Evolutionary conservation across 1,140 invertebrate species (phyloP).

Genomic region (Drosophila sucinea): DNA sequence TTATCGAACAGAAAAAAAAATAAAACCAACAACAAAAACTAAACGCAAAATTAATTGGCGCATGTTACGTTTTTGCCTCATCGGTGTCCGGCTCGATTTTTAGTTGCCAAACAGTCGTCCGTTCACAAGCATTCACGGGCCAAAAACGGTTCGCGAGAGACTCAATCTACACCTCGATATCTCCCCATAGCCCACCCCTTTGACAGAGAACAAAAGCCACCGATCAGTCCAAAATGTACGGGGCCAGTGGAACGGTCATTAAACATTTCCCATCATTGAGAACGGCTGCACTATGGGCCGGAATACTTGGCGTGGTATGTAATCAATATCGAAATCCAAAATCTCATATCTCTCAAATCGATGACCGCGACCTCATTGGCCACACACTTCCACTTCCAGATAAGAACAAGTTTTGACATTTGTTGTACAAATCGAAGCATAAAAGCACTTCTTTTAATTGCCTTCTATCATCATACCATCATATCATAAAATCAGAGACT

Average conservation of each 20-base stretch:
- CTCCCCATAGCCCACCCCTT: not conserved
- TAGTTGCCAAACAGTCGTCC: conserved; percentile 55
- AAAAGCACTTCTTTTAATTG: conserved; percentile 11
- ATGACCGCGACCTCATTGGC: conserved; percentile 43
- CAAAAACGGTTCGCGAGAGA: conserved; percentile 42
- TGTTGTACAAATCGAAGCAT: not conserved
- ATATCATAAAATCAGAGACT: not conserved
- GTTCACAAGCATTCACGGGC: conserved; percentile 39
- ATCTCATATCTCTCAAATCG: not conserved
- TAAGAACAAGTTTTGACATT: not conserved
- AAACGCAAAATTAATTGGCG: conserved; percentile 59
- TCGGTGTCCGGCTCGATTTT: conserved; percentile 36
- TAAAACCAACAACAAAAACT: conserved; percentile 33
- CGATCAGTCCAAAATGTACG: conserved; percentile 54
- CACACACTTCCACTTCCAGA: not conserved
- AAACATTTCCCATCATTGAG: conserved; percentile 63
- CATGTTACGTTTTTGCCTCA: conserved; percentile 41
- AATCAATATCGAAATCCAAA: conserved; percentile 13
- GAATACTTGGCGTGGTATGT: conserved; percentile 71
- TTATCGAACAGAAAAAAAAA: conserved; percentile 60
- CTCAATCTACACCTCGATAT: not conserved
- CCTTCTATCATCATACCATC: not conserved
- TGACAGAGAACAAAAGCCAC: not conserved
- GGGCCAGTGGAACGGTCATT: conserved; percentile 32
- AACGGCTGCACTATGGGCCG: conserved; percentile 57